A percentile compares a stretch with the other conserved stretches of the same genome.
phyloP scores from a whole-genome alignment of 2,888 invertebrate genomes.

The Germaria angustata region DNA sequence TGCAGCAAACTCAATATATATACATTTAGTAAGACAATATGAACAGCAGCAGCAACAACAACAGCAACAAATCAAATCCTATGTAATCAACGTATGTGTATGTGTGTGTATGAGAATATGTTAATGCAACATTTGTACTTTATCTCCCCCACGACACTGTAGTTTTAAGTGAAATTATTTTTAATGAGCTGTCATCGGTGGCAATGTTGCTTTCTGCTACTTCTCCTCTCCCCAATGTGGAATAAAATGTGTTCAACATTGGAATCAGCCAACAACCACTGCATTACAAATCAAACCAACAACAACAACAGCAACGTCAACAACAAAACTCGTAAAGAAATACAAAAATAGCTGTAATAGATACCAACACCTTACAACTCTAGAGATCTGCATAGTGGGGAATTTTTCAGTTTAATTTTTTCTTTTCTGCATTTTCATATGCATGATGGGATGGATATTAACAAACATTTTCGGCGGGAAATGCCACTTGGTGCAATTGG shows the following conservation, averaged over 20 bases:
- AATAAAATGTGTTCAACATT: constrained; percentile 44
- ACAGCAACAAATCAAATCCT: background rate
- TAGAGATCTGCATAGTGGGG: constrained; percentile 7
- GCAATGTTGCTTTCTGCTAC: constrained; percentile 49
- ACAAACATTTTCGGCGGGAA: constrained; percentile 64
- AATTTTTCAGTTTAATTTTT: background rate
- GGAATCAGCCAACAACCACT: constrained; percentile 28
- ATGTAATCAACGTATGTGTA: background rate
- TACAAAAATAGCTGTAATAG: constrained; percentile 34
- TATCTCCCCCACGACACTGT: constrained; percentile 57
- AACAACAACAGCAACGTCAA: background rate
- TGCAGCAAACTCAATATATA: background rate
- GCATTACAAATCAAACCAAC: constrained; percentile 13
- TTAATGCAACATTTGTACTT: constrained; percentile 32
- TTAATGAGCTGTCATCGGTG: constrained; percentile 63
- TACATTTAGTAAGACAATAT: background rate
- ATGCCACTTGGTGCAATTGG: constrained; percentile 62
- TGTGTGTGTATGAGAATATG: background rate
- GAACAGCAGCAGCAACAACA: background rate
- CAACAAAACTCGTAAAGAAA: too few relatives aligned
- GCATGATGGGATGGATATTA: constrained; percentile 21
- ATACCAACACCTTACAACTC: constrained; percentile 46
- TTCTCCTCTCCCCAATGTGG: constrained; percentile 34
- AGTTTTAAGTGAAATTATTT: constrained; percentile 58
- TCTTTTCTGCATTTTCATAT: constrained; percentile 25